Base-by-base conservation (phyloP, 2,797 vertebrate species). In the Myiotriccus ornatus region DNA sequence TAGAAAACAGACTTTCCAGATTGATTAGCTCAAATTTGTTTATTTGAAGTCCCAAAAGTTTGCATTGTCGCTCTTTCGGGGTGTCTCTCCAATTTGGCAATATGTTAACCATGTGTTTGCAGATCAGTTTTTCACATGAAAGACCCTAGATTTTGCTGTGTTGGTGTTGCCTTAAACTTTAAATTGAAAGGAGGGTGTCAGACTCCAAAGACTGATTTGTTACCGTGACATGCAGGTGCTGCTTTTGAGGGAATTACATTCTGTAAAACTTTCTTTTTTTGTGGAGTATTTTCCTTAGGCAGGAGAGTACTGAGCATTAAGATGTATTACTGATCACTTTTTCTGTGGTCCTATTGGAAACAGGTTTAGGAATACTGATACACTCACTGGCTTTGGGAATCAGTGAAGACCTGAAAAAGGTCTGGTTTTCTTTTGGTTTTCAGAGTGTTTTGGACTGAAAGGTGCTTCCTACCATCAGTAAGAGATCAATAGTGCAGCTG, bases 21-120 rank as follows among this genome's bases (percentile, higher is more conserved):
- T 64, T 93, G 91, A 96, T 96, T 87, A 68, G 93, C 68, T 96
- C 37, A 50, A 53, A 88, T 93, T 93, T 94, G 89, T 93, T 96
- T 96, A 93, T 95, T 97, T 96, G 91, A 94, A 95, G 91, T 94
- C 78, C 79, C 76, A 23, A 86, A 93, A 95, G 87, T 84, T 92
- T 6, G 4, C 27, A 5, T 94, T 11, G 14, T 82, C 7, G 18
- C 80, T 90, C 74, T 93, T 94, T 90, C 1, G 46, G 92, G 83
- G 91, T 88, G 83, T 91, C 77, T 90, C 80, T 82, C 70, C 13
- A 44, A 12, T 65, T 47, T 69, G 85, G 73, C 93, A 94, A 68
- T 94, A 32, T 91, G 94, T 53, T 91, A 41, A 23, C 95, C 94
- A 87, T 73, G 93, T 94, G 95, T 88, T 75, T 60, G 34, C 55